Conservation (phyloP, 1,140 invertebrate species). For the Drosophila ficusphila region DNA sequence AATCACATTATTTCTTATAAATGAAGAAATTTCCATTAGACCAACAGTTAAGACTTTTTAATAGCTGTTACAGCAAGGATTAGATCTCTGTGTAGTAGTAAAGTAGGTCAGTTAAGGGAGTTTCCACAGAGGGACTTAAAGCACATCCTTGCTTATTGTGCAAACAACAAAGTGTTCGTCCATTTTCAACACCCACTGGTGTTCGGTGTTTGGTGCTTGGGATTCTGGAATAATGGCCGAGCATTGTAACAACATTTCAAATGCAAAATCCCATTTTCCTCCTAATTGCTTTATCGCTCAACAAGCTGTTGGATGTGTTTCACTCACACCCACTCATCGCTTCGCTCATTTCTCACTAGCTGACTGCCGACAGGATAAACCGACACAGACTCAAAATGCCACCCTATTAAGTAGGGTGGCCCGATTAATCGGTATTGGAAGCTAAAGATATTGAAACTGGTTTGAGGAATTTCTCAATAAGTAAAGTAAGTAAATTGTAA, state of each 20-base stretch:
- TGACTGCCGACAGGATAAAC: conserved; percentile 55
- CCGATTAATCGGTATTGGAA: not conserved
- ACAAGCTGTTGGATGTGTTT: conserved; percentile 75
- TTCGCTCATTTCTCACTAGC: conserved; percentile 68
- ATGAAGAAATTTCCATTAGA: no score
- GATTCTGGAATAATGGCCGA: conserved; percentile 38
- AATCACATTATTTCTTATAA: no score
- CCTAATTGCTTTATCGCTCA: conserved; percentile 81
- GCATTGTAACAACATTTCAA: conserved; percentile 73
- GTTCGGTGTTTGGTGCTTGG: conserved; percentile 14
- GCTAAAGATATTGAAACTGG: not conserved
- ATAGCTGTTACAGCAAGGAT: no score
- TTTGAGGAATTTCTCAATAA: not conserved
- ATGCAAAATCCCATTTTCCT: conserved; percentile 81
- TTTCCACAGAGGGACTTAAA: conserved; percentile 56
- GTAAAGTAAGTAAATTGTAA: no score
- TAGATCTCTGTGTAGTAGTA: conserved; percentile 18
- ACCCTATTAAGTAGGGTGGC: conserved; percentile 21
- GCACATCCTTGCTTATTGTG: conserved; percentile 73
- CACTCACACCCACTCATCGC: conserved; percentile 23
- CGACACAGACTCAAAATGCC: conserved; percentile 3
- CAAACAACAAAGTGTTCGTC: conserved; percentile 65
- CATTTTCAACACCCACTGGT: conserved; percentile 29
- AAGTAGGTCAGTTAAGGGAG: conserved; percentile 75
- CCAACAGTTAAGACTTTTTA: no score